Evolutionary conservation across 2,797 vertebrate species (phyloP), one percentile per base, ranked within the genome.

Genomic region (Erethizon dorsatum): DNA sequence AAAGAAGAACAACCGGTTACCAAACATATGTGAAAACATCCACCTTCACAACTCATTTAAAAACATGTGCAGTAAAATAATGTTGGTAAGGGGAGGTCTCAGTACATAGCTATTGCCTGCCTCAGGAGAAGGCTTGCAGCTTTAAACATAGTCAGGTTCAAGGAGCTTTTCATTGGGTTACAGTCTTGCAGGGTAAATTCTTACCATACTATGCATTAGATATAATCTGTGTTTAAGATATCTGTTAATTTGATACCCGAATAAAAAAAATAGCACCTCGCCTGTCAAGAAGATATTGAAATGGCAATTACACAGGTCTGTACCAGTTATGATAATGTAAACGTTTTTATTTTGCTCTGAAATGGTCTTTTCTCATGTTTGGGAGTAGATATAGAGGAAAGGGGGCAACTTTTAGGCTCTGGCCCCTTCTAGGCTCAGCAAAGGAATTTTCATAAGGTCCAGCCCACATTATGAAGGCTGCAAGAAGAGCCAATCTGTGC

Each of bases 201-300:
- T 95, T 47, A 94, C 28, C 75, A 65, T 37, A n/a, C 28, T 57
- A 83, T 83, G 73, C 18, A 95, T 59, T 92, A 63, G 75, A 88
- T 94, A 84, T 67, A 57, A 92, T 75, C 41, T 75, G 31, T 54
- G 71, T 83, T 92, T 88, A 90, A 89, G 79, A 45, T 50, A 14
- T 61, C 67, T 96, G 77, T 67, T 88, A 86, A 94, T 59, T 80
- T 90, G 57, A 91, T 71, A 80, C 54, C n/a, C 77, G 75, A 95
- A 91, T 80, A 26, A 45, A 50, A 90, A 92, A 97, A 97, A 97
- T 37, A 22, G 47, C n/a, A 78, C 24, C 50, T 96, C 54, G 26
- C 45, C 79, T 94, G 18, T 65, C 31, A 88, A 97, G n/a, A 37
- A 93, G 82, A 65, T 91, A 87, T 2, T 77, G 54, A 94, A 95